A percentile compares a stretch with the other conserved stretches of the same genome.
phyloP scores from a whole-genome alignment of 2,113 vertebrate species.

The Okapia johnstoni region DNA sequence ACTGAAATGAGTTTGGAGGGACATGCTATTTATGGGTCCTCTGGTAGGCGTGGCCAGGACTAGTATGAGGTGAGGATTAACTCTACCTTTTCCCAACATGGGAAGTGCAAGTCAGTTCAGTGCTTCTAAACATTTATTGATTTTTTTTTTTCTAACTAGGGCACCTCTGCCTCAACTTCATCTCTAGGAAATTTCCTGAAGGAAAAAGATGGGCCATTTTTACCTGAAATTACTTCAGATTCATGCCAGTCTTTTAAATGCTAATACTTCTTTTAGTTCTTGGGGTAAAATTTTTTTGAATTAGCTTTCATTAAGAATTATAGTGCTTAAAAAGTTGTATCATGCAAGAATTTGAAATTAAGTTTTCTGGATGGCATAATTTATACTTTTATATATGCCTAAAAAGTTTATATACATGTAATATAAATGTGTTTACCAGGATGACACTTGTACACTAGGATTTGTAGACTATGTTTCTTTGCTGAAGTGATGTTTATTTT shows the following conservation, averaged over 20 bases:
- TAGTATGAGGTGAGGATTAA: not conserved
- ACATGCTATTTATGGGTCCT: not conserved
- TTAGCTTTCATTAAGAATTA: not conserved
- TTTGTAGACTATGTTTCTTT: not conserved
- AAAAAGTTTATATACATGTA: not conserved
- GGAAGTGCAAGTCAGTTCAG: not conserved
- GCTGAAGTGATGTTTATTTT: not conserved
- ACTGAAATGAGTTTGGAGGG: not conserved
- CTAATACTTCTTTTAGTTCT: not conserved
- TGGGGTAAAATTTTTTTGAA: not conserved
- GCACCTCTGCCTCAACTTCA: not conserved
- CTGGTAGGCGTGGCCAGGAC: not conserved
- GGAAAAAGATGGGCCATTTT: not conserved
- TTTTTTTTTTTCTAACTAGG: not conserved
- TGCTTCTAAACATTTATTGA: not conserved
- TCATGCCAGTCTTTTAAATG: not conserved
- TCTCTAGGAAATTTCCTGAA: not conserved
- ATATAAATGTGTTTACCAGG: not conserved
- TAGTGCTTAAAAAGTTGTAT: not conserved
- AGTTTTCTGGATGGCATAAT: not conserved
- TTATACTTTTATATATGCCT: not conserved
- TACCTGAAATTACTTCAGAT: slow-evolving; percentile 7
- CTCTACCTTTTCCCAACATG: not conserved
- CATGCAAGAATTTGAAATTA: not conserved
- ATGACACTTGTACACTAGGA: not conserved